Percentiles rank a stretch among this genome's conserved stretches.
Conservation (phyloP, 1,140 invertebrate species). For the Aphelenchoides besseyi region DNA sequence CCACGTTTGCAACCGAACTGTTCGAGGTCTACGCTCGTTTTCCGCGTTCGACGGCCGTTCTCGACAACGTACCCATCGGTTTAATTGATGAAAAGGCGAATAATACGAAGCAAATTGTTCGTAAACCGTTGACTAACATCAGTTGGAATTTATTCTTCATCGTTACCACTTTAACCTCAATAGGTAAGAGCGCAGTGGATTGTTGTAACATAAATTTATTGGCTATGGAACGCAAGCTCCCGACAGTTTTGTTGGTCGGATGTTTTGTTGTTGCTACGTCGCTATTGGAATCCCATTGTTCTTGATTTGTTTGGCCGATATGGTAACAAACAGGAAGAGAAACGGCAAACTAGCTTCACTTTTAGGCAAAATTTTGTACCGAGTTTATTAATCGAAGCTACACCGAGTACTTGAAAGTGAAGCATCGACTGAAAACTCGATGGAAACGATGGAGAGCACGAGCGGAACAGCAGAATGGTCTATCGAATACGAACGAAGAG, state of each 20-base stretch:
- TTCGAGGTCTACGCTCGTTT: constrained; percentile 15
- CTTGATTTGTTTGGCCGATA: constrained; percentile 60
- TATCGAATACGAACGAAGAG: constrained; percentile 2
- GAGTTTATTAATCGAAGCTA: constrained; percentile 58
- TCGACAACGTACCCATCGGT: not conserved
- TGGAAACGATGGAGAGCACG: constrained; percentile 40
- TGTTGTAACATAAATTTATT: too few relatives aligned
- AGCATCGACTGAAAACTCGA: constrained; percentile 44
- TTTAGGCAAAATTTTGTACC: constrained; percentile 61
- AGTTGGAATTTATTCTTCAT: constrained; percentile 60
- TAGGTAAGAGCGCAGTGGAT: too few relatives aligned
- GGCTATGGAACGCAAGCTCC: constrained; percentile 60
- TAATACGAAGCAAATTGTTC: not conserved
- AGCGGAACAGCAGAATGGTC: not conserved
- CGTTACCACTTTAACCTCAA: constrained; percentile 58
- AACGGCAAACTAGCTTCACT: constrained; percentile 9
- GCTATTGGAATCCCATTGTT: constrained; percentile 59
- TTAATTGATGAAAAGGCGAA: not conserved
- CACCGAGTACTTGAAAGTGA: constrained; percentile 58
- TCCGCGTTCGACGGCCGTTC: constrained; percentile 18
- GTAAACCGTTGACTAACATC: constrained; percentile 38
- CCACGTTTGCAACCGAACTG: not conserved
- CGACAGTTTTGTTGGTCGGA: constrained; percentile 42
- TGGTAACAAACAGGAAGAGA: too few relatives aligned
- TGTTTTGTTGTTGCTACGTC: constrained; percentile 60